These are phyloP conservation scores for Trichonephila clavipes DNA, from an alignment of 1,140 invertebrate species.

Conservation along the genomic window DNA sequence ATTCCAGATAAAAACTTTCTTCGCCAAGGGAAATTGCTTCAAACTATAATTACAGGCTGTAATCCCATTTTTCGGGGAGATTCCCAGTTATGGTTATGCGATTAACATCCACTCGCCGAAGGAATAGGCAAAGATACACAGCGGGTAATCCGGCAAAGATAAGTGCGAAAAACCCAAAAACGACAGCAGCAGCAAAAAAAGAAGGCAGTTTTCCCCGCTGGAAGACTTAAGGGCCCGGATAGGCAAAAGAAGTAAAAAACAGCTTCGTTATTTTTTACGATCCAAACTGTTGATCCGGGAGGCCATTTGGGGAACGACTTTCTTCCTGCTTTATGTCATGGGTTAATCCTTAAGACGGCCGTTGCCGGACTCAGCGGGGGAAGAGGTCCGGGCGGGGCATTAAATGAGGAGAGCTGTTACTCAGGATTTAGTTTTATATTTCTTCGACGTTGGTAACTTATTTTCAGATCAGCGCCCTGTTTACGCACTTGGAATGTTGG, in stretches of 20 bases:
- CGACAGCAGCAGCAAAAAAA: not conserved
- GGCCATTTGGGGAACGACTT: slow-evolving; percentile 60
- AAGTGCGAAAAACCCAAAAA: slow-evolving; percentile 25
- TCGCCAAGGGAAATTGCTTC: not conserved
- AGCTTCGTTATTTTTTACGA: slow-evolving; percentile 73
- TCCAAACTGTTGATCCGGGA: slow-evolving; percentile 71
- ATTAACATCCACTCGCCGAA: slow-evolving; percentile 16
- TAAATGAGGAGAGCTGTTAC: slow-evolving; percentile 64
- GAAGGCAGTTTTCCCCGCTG: not conserved
- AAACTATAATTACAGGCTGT: slow-evolving; percentile 12
- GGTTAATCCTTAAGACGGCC: slow-evolving; percentile 68
- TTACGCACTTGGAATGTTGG: not conserved
- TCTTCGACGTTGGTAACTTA: slow-evolving; percentile 52
- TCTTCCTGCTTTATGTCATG: slow-evolving; percentile 73
- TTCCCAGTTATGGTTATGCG: slow-evolving; percentile 30
- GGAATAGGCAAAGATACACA: slow-evolving; percentile 37
- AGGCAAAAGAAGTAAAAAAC: slow-evolving; percentile 38
- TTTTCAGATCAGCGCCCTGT: slow-evolving; percentile 23
- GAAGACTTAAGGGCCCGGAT: slow-evolving; percentile 42
- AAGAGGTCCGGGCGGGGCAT: not conserved
- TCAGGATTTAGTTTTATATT: slow-evolving; percentile 64
- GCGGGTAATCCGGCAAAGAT: slow-evolving; percentile 23
- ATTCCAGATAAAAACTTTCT: not conserved
- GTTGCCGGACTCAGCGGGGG: not conserved
- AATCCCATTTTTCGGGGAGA: slow-evolving; percentile 24